Percentiles rank a stretch among this genome's conserved stretches.
phyloP scores from a whole-genome alignment of 2,797 vertebrate species.

The Chaenodraco wilsoni region DNA sequence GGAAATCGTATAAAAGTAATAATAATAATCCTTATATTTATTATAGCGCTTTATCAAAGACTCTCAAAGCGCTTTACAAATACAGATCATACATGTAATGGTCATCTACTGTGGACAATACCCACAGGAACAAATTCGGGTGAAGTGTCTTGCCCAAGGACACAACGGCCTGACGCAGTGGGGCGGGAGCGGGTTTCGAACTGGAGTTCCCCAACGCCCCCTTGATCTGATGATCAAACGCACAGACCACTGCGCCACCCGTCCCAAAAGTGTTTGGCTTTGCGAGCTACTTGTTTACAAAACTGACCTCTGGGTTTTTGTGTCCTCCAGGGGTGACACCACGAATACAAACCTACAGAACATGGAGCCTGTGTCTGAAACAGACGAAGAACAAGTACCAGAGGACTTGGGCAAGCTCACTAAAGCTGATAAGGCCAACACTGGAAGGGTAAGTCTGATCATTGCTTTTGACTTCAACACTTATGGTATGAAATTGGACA shows the following conservation, averaged over 20 bases:
- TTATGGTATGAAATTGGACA: constrained; percentile 39
- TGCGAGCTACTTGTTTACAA: constrained; percentile 10
- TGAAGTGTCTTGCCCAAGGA: no score
- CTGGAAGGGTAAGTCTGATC: constrained; percentile 81
- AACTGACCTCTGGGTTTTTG: constrained; percentile 44
- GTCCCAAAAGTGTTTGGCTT: constrained; percentile 5
- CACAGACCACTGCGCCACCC: no score
- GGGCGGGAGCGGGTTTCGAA: no score
- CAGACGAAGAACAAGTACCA: constrained; percentile 76
- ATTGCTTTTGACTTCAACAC: background rate
- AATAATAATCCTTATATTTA: no score
- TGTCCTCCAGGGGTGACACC: constrained; percentile 81
- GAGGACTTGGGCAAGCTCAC: constrained; percentile 84
- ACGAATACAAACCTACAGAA: constrained; percentile 86
- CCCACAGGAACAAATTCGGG: no score
- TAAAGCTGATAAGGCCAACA: constrained; percentile 80
- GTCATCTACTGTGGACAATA: no score
- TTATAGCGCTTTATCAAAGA: no score
- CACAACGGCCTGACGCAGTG: no score
- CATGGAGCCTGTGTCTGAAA: constrained; percentile 83
- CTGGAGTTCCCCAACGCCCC: no score
- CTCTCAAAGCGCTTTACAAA: no score
- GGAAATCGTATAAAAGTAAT: background rate
- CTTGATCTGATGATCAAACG: no score
- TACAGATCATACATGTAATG: no score